Base-by-base conservation (phyloP, 2,888 invertebrate species). In the Caenorhabditis auriculariae region DNA sequence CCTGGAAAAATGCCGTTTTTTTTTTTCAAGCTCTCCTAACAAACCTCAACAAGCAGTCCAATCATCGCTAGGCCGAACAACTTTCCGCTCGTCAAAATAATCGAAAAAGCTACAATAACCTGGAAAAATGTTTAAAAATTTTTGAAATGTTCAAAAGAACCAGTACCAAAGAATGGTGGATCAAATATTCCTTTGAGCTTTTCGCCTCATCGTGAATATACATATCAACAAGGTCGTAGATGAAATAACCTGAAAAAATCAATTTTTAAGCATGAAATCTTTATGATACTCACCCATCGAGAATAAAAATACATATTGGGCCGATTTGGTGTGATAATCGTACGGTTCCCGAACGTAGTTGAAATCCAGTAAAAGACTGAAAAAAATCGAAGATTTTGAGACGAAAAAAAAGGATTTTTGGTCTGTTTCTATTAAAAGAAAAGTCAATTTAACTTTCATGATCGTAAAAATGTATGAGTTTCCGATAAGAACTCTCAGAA, bases 51-150 rank as follows among this genome's bases (percentile, higher is more conserved):
- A 21, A 73, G 55, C 35, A 73, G 46, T 7, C 57, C 69, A 37
- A 73, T 73, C 73, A 73, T 71, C 3, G 71, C 73, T 43, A 73
- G 54, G 23, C 73, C 73, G 39, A 63, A 69, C 12, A 73, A 58
- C 12, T 59, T 49, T 9, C 71, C 69, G 21, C 66, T 66, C 28
- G 45, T 43, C 7, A 73, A 54, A 35, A 73, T 71, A 29, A 73
- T 69, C 21, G 60, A 52, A 46, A 73, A 73, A 26, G 62, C 67
- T 12, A 60, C 64, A 54, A 73, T 69, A 15, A 71, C 62, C 62
- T 63, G 21, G 42, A 62, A 43, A n/a, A n/a, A 19, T 7, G 6
- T 21, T 32, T 15, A 15, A 7, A 12, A 6, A 44, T 23, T 12
- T 42, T 26, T 49, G 5, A 49, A 19, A 19, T 4, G 17, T 44